These are phyloP conservation scores for Brachionus plicatilis DNA, from an alignment of 1,140 invertebrate species.

Conservation along the genomic window DNA sequence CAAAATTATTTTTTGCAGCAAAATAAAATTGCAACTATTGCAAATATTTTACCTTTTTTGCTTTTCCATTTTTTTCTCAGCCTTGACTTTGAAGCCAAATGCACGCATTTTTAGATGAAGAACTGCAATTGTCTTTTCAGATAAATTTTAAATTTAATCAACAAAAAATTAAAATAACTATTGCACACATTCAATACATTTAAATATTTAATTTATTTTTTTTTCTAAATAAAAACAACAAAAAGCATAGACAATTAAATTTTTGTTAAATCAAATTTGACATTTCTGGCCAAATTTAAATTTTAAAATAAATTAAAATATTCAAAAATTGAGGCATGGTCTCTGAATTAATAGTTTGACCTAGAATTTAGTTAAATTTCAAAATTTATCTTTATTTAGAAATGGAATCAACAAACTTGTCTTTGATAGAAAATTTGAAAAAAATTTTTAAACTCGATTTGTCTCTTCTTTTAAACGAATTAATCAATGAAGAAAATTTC, in stretches of 20 bases:
- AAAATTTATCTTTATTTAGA: neutral
- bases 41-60: constrained; percentile 16
- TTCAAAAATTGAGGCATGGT: neutral
- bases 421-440: constrained; percentile 28
- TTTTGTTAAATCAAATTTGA: neutral
- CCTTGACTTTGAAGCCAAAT: constrained; percentile 17
- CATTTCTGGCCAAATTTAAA: neutral
- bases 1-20: neutral
- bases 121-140: neutral
- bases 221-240: too few relatives aligned
- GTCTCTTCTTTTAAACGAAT: neutral
- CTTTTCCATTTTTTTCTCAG: neutral
- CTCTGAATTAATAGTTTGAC: neutral
- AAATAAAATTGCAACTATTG: neutral
- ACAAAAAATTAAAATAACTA: neutral
- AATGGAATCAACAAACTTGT: neutral
- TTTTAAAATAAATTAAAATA: neutral
- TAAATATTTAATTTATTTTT: too few relatives aligned
- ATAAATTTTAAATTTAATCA: neutral
- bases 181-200: too few relatives aligned
- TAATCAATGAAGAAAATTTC: constrained; percentile 3
- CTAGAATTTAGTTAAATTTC: neutral
- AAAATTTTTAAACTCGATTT: constrained; percentile 28
- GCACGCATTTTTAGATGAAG: neutral
- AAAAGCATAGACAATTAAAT: neutral